Evolutionary conservation across 64 coral and sea anemone genomes (phyloP), one percentile per base, ranked within the genome.

Genomic region (Pocillopora damicornis): DNA sequence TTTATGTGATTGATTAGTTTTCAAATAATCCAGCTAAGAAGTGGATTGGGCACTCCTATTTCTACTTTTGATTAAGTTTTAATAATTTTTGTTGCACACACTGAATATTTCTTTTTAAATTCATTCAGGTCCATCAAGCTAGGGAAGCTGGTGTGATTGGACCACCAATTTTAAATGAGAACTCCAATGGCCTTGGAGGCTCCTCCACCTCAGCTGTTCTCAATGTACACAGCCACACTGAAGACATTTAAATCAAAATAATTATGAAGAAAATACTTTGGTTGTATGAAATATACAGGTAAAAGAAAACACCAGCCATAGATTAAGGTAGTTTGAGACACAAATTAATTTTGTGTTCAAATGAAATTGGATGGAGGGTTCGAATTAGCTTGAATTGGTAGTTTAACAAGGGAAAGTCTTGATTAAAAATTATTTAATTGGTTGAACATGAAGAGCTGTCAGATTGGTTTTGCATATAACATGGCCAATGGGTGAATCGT

Each of bases 131-230:
- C 37, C 81, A 72, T 38, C 81, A 85, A 73, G 81, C 81, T 9
- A 72, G 65, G 22, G 64, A 85, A 72, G 81, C 81, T 15, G 81
- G 81, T 72, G 65, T 85, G n/a, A 85, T 85, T 58, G 81, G 81
- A 26, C 81, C 63, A 15, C 81, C 61, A 72, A 66, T 72, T 23
- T 22, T 11, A 13, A 71, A 71, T n/a, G 81, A 85, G 15, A 72
- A 16, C 64, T 37, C 81, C 38, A 72, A 65, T 14, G 65, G 71
- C 8, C 11, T 18, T 26, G 61, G 37, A 13, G 42, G 37, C 1
- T 2, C 61, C 17, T 63, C 81, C 38, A 85, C n/a, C n/a, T 65
- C 81, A 15, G 37, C 81, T 58, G 65, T 85, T 13, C 64, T 72
- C 15, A 85, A 72, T 59, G 65, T 85, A 15, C 81, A 85, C 17